A percentile compares a stretch with the other conserved stretches of the same genome.
Evolutionary conservation across 2,113 vertebrate species (phyloP).

Genomic region (Echinops telfairi): DNA sequence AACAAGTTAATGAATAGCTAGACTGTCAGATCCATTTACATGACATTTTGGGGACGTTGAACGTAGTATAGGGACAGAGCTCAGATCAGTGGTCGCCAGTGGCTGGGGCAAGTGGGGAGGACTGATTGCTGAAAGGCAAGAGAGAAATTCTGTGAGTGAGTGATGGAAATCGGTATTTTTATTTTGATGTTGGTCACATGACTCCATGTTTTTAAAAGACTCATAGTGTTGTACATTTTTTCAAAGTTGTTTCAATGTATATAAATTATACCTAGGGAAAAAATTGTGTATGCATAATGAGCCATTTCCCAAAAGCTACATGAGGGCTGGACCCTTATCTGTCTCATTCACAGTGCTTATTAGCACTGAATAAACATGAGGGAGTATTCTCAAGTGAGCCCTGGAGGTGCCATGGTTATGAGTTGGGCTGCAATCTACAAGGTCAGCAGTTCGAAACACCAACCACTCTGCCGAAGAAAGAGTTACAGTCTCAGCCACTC

Average conservation of each 20-base stretch:
- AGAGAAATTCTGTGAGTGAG: neutral
- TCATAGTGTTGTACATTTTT: neutral
- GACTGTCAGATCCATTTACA: neutral
- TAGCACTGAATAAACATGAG: neutral
- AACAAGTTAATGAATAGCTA: neutral
- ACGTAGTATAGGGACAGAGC: neutral
- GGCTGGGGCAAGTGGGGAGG: neutral
- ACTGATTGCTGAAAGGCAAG: neutral
- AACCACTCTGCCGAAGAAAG: too few relatives aligned
- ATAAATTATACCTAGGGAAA: neutral
- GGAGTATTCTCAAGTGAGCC: too few relatives aligned
- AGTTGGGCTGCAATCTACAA: too few relatives aligned
- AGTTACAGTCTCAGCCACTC: too few relatives aligned
- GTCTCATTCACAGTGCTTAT: neutral
- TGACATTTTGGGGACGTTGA: slow-evolving; percentile 23
- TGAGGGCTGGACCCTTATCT: neutral
- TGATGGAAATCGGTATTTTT: neutral
- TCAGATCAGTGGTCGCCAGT: neutral
- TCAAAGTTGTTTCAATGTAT: slow-evolving; percentile 33
- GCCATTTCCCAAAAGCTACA: neutral
- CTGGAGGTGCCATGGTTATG: too few relatives aligned
- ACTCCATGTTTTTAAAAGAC: neutral
- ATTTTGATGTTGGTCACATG: neutral
- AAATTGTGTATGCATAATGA: neutral
- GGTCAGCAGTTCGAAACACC: too few relatives aligned